Evolutionary conservation across 2,797 vertebrate genomes (phyloP).

Genomic region (Myotis vivesi): DNA sequence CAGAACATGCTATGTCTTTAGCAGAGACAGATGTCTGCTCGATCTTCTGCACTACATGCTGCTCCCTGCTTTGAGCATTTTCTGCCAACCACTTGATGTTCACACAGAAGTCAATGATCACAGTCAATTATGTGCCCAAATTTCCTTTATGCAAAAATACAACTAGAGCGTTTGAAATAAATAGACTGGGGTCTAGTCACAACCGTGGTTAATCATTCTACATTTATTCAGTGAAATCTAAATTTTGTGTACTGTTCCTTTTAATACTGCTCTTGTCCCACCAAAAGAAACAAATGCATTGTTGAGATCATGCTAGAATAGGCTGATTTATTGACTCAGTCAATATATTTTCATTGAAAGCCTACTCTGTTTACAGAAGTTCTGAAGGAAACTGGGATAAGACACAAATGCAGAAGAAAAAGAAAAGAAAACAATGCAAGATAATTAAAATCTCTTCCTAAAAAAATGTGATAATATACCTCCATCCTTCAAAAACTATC

Average conservation of each 20-base stretch:
- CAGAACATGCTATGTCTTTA: slow-evolving; percentile 4
- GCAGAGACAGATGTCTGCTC: slow-evolving; percentile 30
- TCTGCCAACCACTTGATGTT: slow-evolving; percentile 28
- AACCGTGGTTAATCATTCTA: background rate
- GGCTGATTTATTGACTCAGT: background rate
- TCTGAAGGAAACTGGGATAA: background rate
- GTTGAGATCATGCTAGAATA: background rate
- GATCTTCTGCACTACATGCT: background rate
- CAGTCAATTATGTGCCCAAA: background rate
- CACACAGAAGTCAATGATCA: background rate
- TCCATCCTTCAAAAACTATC: background rate
- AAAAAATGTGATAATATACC: background rate
- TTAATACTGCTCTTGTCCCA: background rate
- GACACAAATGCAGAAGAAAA: background rate
- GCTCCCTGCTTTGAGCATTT: background rate
- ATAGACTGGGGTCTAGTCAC: background rate
- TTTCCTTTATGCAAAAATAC: background rate
- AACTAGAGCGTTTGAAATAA: background rate
- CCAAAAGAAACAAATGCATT: background rate
- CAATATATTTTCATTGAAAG: background rate
- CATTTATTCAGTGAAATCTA: background rate
- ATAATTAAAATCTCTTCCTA: background rate
- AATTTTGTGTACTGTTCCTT: background rate
- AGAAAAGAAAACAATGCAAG: background rate
- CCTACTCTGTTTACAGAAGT: background rate